Conservation (phyloP, 2,888 invertebrate genomes). For the Diloba caeruleocephala region DNA sequence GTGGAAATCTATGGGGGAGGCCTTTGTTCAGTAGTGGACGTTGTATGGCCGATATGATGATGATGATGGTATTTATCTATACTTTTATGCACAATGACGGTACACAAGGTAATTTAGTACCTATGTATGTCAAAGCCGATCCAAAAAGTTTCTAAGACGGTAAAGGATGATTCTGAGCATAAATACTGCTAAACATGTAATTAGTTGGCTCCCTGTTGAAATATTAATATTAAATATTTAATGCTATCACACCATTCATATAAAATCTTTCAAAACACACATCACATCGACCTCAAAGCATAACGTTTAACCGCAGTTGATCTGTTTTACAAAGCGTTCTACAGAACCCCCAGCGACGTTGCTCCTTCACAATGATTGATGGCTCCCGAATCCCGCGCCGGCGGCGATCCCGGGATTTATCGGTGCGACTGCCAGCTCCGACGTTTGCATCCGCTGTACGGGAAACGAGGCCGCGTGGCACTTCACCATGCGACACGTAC, state of each 20-base stretch:
- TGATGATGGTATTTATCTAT: too few species aligned
- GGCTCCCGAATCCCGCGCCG: slow-evolving; percentile 84
- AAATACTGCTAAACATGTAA: too few species aligned
- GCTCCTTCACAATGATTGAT: slow-evolving; percentile 83
- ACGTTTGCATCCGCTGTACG: slow-evolving; percentile 75
- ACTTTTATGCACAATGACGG: too few species aligned
- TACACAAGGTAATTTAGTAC: too few species aligned
- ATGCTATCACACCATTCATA: too few species aligned
- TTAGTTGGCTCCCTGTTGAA: too few species aligned
- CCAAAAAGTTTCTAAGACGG: too few species aligned
- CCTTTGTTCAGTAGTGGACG: too few species aligned
- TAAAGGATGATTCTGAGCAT: too few species aligned
- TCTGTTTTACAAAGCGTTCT: slow-evolving; percentile 47
- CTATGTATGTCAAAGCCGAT: too few species aligned
- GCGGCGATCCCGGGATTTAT: slow-evolving; percentile 85
- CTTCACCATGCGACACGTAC: slow-evolving; percentile 42
- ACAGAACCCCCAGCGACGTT: slow-evolving; percentile 74
- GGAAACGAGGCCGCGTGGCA: slow-evolving; percentile 45
- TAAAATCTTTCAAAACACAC: slow-evolving; percentile 12
- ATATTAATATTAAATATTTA: not conserved
- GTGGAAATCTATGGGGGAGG: too few species aligned
- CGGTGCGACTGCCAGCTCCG: slow-evolving; percentile 74
- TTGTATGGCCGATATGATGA: too few species aligned
- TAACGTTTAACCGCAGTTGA: slow-evolving; percentile 48
- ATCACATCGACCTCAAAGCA: slow-evolving; percentile 23